Evolutionary conservation across 1,140 invertebrate species (phyloP).

Genomic region (Leguminivora glycinivorella): DNA sequence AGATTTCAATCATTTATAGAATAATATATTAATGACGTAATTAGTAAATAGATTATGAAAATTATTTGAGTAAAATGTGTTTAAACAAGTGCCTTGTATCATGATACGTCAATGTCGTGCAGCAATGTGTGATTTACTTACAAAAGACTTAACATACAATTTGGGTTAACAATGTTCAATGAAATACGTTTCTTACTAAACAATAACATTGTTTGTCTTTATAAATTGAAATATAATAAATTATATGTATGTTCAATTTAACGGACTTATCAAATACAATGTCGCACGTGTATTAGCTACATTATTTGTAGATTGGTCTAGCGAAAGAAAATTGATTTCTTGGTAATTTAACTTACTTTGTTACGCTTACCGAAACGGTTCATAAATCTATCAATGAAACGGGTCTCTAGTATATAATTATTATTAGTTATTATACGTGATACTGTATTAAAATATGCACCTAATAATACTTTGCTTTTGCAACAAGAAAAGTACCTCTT

Average conservation of each 20-base stretch:
- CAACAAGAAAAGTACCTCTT: neutral
- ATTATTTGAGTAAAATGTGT: neutral
- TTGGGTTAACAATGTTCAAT: conserved; percentile 31
- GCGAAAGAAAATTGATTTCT: neutral
- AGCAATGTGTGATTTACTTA: conserved; percentile 19
- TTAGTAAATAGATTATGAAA: neutral
- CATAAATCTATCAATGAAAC: neutral
- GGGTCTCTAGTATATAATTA: neutral
- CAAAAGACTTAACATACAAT: conserved; percentile 7
- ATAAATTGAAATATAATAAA: neutral
- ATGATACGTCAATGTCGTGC: neutral
- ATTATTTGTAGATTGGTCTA: neutral
- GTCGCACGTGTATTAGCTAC: neutral
- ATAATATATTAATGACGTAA: conserved; percentile 9
- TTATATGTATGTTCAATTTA: neutral
- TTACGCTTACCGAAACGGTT: neutral
- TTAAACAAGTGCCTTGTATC: neutral
- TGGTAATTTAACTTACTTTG: neutral
- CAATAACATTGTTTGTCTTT: neutral
- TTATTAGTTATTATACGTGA: neutral
- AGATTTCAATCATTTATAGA: conserved; percentile 3
- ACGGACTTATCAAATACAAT: neutral
- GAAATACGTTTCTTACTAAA: conserved; percentile 19
- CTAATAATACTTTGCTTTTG: neutral
- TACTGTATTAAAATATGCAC: no score